These are phyloP conservation scores for Actinia tenebrosa DNA, from an alignment of 64 coral and sea anemone species.

Conservation along the genomic window DNA sequence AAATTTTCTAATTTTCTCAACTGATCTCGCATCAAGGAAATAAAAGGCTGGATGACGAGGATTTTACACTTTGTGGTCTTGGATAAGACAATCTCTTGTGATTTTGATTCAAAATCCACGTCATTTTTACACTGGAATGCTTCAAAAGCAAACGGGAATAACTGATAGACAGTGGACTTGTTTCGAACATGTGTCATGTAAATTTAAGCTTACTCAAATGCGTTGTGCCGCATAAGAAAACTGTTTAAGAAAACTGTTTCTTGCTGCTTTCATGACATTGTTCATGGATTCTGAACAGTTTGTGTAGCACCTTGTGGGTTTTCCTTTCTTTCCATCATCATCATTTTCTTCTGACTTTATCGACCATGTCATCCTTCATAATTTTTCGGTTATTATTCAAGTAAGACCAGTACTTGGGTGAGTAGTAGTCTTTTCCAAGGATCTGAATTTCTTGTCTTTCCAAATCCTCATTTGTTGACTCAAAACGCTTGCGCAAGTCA, in stretches of 20 bases:
- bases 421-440: neutral
- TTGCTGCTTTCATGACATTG: conserved; percentile 40
- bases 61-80: too few relatives aligned
- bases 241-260: neutral
- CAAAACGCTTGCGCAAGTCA: conserved; percentile 13
- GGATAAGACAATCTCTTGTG: too few relatives aligned
- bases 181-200: too few relatives aligned
- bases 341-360: conserved; percentile 15
- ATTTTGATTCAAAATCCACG: too few relatives aligned
- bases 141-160: too few relatives aligned
- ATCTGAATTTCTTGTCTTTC: conserved; percentile 24
- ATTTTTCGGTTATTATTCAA: conserved; percentile 24
- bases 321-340: conserved; percentile 2
- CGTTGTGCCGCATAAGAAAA: too few relatives aligned
- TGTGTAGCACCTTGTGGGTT: conserved; percentile 33
- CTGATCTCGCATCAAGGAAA: too few relatives aligned
- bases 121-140: too few relatives aligned
- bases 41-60: too few relatives aligned
- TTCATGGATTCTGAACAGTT: conserved; percentile 49
- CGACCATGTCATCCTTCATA: conserved; percentile 19
- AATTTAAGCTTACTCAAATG: too few relatives aligned
- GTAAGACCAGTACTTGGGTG: conserved; percentile 12
- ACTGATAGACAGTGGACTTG: too few relatives aligned
- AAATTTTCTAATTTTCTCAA: too few relatives aligned
- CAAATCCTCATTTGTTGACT: conserved; percentile 7